Conservation (phyloP, 2,797 vertebrate genomes). For the Etheostoma perlongum region DNA sequence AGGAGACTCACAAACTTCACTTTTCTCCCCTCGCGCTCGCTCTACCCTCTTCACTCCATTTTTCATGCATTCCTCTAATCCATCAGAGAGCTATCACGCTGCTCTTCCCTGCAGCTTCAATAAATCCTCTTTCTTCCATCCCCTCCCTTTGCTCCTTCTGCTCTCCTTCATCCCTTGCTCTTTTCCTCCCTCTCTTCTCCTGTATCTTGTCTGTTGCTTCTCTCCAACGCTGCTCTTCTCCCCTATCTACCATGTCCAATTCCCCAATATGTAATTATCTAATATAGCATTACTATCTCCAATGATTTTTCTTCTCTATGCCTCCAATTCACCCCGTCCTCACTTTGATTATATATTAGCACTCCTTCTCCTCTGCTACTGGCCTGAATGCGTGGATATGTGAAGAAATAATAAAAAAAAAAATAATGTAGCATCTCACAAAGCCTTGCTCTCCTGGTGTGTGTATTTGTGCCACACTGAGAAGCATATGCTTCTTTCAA, state of each 20-base stretch:
- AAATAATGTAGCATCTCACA: background rate
- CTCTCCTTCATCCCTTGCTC: constrained; percentile 44
- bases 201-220: constrained; percentile 33
- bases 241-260: constrained; percentile 41
- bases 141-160: constrained; percentile 42
- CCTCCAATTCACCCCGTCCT: constrained; percentile 31
- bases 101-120: constrained; percentile 77
- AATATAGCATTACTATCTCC: constrained; percentile 42
- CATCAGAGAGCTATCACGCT: constrained; percentile 74
- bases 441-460: constrained; percentile 12
- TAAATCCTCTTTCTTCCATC: constrained; percentile 75
- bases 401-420: background rate
- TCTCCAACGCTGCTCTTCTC: constrained; percentile 29
- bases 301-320: constrained; percentile 2
- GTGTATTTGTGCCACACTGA: constrained; percentile 9
- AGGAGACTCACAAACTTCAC: constrained; percentile 74
- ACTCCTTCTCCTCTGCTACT: constrained; percentile 9
- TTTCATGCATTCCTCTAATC: constrained; percentile 78
- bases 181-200: constrained; percentile 18
- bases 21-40: constrained; percentile 47
- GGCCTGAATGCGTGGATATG: constrained; percentile 21
- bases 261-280: constrained; percentile 54
- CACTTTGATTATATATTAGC: constrained; percentile 29
- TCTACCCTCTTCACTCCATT: constrained; percentile 65
- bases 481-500: constrained; percentile 23